These are phyloP conservation scores for Rhopilema esculentum DNA, from an alignment of 30 jellyfish, hydroid and myxozoan species.

Conservation along the genomic window DNA sequence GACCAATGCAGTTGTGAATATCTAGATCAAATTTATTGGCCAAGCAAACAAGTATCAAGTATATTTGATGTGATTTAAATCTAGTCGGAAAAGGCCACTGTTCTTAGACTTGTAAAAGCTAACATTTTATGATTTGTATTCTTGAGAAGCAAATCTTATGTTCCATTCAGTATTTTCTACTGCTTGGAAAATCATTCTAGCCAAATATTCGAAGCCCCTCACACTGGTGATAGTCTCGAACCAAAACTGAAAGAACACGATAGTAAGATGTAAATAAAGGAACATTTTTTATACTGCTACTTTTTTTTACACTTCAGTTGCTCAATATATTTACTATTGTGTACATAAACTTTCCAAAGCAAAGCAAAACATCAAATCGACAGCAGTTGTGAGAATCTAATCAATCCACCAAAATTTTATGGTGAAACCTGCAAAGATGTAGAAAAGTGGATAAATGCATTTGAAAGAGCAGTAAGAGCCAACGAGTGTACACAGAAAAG, in stretches of 20 bases:
- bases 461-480: constrained; percentile 16
- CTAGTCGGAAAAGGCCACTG: no score
- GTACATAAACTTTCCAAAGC: background rate
- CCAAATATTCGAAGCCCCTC: background rate
- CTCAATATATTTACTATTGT: background rate
- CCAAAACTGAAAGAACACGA: background rate
- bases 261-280: background rate
- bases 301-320: background rate
- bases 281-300: background rate
- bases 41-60: no score
- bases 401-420: constrained; percentile 7
- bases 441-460: constrained; percentile 38
- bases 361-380: background rate
- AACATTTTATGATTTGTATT: no score
- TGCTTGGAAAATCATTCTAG: background rate
- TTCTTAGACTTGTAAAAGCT: no score
- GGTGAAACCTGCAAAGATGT: constrained; percentile 27
- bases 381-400: background rate
- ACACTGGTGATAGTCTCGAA: background rate
- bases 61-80: no score
- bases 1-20: no score
- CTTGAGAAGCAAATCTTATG: background rate
- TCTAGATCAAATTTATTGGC: no score
- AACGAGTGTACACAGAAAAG: constrained; percentile 26
- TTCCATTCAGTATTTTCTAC: background rate